Percentiles rank a stretch among this genome's conserved stretches.
These are phyloP conservation scores for Ormyrus labotus DNA, from an alignment of 2,888 invertebrate species.

Conservation along the genomic window DNA sequence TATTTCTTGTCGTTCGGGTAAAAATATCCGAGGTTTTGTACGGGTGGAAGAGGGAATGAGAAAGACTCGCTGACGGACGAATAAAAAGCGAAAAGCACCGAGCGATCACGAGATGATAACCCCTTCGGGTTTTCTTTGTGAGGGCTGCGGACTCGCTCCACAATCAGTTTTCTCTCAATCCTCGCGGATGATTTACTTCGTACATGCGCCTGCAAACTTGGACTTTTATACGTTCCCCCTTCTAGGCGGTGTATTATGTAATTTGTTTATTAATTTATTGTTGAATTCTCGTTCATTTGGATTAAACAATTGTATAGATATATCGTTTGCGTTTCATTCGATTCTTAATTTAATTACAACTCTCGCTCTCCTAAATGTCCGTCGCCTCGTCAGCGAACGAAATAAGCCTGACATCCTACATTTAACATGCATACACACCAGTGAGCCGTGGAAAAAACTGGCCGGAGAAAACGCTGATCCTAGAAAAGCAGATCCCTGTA, in stretches of 20 bases:
- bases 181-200: too few species aligned
- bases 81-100: slow-evolving; percentile 12
- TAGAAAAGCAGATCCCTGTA: slow-evolving; percentile 10
- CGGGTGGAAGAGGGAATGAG: slow-evolving; percentile 7
- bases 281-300: too few species aligned
- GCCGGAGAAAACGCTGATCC: slow-evolving; percentile 9
- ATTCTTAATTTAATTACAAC: too few species aligned
- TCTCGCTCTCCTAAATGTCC: too few species aligned
- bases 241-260: too few species aligned
- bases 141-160: not conserved
- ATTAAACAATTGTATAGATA: too few species aligned
- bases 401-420: not conserved
- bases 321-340: too few species aligned
- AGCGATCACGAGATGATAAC: slow-evolving; percentile 35
- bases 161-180: not conserved
- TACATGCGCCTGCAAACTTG: not conserved
- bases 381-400: too few species aligned
- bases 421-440: not conserved
- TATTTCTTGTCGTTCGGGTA: not conserved
- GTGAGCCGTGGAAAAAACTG: not conserved
- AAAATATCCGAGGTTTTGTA: slow-evolving; percentile 8
- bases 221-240: too few species aligned
- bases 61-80: not conserved
- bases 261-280: too few species aligned
- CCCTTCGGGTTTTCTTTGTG: slow-evolving; percentile 25